Percentiles rank a stretch among this genome's conserved stretches.
Evolutionary conservation across 2,888 invertebrate species (phyloP).

Genomic region (Mimumesa dahlbomi): DNA sequence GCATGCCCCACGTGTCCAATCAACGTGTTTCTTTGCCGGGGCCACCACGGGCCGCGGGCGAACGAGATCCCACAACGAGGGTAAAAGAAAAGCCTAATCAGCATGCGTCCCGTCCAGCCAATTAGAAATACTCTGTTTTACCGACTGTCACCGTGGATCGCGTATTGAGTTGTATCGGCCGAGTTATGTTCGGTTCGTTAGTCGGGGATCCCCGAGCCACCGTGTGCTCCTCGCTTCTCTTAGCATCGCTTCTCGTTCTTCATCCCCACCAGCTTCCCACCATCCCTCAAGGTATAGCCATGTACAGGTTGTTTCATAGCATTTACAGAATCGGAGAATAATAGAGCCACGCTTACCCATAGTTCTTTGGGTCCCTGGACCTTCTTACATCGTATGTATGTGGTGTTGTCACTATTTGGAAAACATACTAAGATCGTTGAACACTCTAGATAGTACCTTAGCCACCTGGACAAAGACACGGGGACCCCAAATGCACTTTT

Average conservation of each 20-base stretch:
- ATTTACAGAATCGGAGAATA: too few relatives aligned
- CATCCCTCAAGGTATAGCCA: constrained; percentile 2
- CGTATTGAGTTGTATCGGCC: constrained; percentile 80
- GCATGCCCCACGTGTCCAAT: constrained; percentile 76
- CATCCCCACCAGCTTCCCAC: constrained; percentile 3
- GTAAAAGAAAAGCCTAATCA: constrained; percentile 78
- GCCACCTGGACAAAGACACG: too few relatives aligned
- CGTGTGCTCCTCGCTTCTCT: constrained; percentile 11
- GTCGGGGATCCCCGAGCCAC: constrained; percentile 56
- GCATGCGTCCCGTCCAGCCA: constrained; percentile 78
- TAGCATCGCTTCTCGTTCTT: constrained; percentile 20
- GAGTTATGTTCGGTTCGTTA: constrained; percentile 80
- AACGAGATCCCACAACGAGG: constrained; percentile 54
- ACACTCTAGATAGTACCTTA: too few relatives aligned
- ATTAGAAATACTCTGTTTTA: constrained; percentile 80
- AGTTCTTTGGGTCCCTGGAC: too few relatives aligned
- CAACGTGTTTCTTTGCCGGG: constrained; percentile 75
- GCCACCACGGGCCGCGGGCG: constrained; percentile 67
- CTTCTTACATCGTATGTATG: too few relatives aligned
- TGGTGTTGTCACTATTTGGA: too few relatives aligned
- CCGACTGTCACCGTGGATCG: constrained; percentile 78
- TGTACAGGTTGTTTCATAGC: too few relatives aligned
- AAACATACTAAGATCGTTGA: too few relatives aligned
- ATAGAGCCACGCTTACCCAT: too few relatives aligned
- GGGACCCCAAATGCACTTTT: too few relatives aligned